Percentiles rank a stretch among this genome's conserved stretches.
phyloP scores from a whole-genome alignment of 2,797 vertebrate genomes.

The Oreochromis mossambicus region DNA sequence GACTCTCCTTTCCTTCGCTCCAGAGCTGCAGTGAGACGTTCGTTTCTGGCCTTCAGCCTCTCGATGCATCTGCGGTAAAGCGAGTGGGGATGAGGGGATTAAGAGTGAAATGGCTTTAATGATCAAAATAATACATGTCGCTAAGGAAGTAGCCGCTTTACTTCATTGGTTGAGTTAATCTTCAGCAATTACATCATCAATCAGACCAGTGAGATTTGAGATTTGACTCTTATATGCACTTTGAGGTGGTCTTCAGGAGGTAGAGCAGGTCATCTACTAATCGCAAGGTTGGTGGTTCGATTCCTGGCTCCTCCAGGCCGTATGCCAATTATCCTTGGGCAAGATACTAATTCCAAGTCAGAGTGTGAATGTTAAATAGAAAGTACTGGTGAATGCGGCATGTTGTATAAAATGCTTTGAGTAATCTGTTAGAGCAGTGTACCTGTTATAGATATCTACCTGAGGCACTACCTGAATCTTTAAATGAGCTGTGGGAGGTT shows the following conservation, averaged over 20 bases:
- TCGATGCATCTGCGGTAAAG: slow-evolving; percentile 74
- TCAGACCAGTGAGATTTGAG: background rate
- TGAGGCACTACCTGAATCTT: background rate
- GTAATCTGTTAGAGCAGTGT: background rate
- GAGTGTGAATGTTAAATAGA: rapidly evolving
- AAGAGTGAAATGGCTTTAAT: background rate
- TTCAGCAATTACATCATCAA: background rate
- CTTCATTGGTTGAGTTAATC: background rate
- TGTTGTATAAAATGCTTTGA: background rate
- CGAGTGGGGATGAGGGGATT: background rate
- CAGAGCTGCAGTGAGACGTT: slow-evolving; percentile 78
- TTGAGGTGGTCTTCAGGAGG: background rate
- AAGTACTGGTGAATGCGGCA: background rate
- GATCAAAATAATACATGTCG: background rate
- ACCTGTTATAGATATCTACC: background rate
- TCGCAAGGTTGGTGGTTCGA: background rate
- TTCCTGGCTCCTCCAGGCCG: background rate
- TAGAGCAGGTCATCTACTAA: rapidly evolving
- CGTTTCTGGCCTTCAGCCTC: slow-evolving; percentile 81
- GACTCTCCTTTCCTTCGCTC: slow-evolving; percentile 79
- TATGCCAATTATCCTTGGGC: background rate
- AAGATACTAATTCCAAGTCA: rapidly evolving
- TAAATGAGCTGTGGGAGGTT: background rate
- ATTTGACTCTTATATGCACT: background rate
- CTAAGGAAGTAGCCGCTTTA: background rate